Evolutionary conservation across 2,797 vertebrate species (phyloP).

Genomic region (Hyperoplus immaculatus): DNA sequence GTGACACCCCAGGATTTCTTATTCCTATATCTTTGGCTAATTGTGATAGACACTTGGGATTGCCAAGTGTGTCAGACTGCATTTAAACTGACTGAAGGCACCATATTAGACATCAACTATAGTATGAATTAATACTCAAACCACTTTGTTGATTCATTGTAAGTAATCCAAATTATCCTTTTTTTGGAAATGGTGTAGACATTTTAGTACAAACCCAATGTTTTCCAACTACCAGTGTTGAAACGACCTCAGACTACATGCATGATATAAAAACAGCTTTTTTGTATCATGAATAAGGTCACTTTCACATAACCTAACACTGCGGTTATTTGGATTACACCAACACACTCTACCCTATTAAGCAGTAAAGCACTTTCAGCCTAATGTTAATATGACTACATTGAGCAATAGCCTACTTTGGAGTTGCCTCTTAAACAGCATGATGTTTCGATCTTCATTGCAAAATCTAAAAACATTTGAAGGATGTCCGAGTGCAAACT

Average conservation of each 20-base stretch:
- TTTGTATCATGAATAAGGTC: too few relatives aligned
- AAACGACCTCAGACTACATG: neutral
- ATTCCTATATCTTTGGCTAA: neutral
- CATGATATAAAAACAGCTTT: neutral
- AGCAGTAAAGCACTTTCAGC: conserved; percentile 4
- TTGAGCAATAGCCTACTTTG: neutral
- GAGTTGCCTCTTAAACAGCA: conserved; percentile 22
- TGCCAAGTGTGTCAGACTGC: neutral
- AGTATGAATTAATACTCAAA: too few relatives aligned
- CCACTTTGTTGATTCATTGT: too few relatives aligned
- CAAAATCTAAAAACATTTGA: neutral
- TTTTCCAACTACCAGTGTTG: neutral
- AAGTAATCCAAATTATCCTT: neutral
- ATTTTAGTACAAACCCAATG: neutral
- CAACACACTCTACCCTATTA: conserved; percentile 3
- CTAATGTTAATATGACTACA: neutral
- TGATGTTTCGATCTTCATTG: conserved; percentile 2
- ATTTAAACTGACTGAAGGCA: neutral
- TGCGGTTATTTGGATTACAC: neutral
- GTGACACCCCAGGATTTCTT: neutral
- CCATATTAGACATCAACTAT: too few relatives aligned
- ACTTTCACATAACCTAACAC: neutral
- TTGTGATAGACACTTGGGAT: neutral
- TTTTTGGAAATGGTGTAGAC: neutral
- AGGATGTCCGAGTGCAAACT: conserved; percentile 41